Evolutionary conservation across 2,888 invertebrate genomes (phyloP).

Genomic region (Eretmocerus hayati): DNA sequence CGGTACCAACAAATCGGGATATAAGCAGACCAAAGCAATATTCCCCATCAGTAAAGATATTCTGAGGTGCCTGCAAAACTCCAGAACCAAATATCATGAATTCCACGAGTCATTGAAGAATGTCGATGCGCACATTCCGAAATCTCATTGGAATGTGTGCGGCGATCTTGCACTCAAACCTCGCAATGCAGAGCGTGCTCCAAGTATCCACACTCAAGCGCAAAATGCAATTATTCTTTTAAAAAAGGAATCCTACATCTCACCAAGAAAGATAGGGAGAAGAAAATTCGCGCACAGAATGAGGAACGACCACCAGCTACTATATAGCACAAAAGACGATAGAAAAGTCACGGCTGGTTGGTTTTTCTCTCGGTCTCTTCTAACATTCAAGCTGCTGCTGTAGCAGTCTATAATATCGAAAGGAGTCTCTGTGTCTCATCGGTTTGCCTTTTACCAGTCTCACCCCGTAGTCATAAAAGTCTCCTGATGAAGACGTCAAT

Average conservation of each 20-base stretch:
- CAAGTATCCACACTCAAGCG: too few relatives aligned
- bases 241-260: slow-evolving; percentile 1
- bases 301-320: slow-evolving; percentile 1
- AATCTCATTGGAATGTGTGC: too few relatives aligned
- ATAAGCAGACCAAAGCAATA: too few relatives aligned
- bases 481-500: slow-evolving; percentile 43
- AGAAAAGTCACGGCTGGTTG: slow-evolving; percentile 4
- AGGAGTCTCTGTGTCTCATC: background rate
- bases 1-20: too few relatives aligned
- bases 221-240: slow-evolving; percentile 21
- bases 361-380: background rate
- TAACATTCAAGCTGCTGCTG: background rate
- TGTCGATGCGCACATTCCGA: too few relatives aligned
- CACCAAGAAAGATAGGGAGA: slow-evolving; percentile 1
- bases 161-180: too few relatives aligned
- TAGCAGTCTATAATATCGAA: background rate
- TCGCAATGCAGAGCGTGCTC: too few relatives aligned
- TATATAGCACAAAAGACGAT: background rate
- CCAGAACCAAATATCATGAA: too few relatives aligned
- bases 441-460: background rate
- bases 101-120: too few relatives aligned
- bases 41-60: too few relatives aligned
- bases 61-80: too few relatives aligned
- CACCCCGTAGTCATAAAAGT: slow-evolving; percentile 35
- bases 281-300: slow-evolving; percentile 8